Evolutionary conservation across 2,888 invertebrate species (phyloP).

Genomic region (Abrostola tripartita): DNA sequence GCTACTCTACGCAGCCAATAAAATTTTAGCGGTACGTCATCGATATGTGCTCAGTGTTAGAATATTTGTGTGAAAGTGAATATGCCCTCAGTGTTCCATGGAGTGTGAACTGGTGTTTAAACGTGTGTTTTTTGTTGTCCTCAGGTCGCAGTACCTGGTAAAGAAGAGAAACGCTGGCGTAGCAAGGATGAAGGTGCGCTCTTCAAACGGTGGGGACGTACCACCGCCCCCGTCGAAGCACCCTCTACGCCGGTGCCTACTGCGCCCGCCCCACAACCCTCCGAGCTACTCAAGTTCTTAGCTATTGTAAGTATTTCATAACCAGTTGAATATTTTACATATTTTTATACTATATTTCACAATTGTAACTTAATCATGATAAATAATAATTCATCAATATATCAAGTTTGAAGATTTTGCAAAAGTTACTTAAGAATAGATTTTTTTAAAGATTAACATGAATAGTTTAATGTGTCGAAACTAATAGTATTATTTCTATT

Average conservation of each 20-base stretch:
- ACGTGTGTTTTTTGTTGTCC: conserved; percentile 80
- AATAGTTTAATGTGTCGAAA: conserved; percentile 8
- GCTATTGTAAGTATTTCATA: conserved; percentile 91
- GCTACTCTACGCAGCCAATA: conserved; percentile 84
- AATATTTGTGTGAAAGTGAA: conserved; percentile 62
- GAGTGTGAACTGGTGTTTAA: conserved; percentile 74
- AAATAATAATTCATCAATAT: too few species aligned
- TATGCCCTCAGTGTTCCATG: conserved; percentile 61
- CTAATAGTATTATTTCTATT: conserved; percentile 61
- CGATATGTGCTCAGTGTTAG: conserved; percentile 65
- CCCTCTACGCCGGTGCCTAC: conserved; percentile 65
- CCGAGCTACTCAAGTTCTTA: conserved; percentile 91
- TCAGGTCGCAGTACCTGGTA: conserved; percentile 85
- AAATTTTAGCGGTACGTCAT: conserved; percentile 86
- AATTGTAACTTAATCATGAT: not conserved
- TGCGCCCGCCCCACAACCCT: conserved; percentile 72
- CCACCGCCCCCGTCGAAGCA: conserved; percentile 70
- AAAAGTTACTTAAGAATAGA: too few species aligned
- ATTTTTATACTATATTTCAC: too few species aligned
- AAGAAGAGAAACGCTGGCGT: conserved; percentile 85
- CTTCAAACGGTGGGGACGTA: conserved; percentile 84
- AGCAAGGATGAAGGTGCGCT: conserved; percentile 82
- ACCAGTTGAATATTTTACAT: not conserved
- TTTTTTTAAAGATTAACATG: not conserved
- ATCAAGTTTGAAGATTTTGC: too few species aligned